Percentiles rank a stretch among this genome's conserved stretches.
Evolutionary conservation across 2,113 vertebrate species (phyloP).

Genomic region (Aramus guarauna): DNA sequence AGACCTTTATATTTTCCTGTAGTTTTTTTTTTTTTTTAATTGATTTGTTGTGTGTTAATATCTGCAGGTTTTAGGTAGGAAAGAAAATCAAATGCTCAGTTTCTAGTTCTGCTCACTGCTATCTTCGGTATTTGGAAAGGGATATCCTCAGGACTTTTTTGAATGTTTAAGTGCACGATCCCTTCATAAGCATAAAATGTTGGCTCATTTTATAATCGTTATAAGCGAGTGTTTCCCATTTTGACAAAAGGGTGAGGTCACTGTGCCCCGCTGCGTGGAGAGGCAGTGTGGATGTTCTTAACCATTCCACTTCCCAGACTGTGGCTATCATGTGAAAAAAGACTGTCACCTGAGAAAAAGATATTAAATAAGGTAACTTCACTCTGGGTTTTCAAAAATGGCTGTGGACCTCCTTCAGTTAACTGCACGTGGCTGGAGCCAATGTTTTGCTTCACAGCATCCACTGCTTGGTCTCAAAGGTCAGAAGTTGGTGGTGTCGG

Average conservation of each 20-base stretch:
- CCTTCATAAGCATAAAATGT: not conserved
- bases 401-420: not conserved
- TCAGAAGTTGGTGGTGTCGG: not conserved
- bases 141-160: not conserved
- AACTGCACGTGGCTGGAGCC: not conserved
- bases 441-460: accelerated
- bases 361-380: not conserved
- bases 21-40: not conserved
- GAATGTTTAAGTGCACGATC: not conserved
- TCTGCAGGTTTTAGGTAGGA: not conserved
- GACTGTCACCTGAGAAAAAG: not conserved
- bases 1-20: not conserved
- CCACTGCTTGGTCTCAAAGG: not conserved
- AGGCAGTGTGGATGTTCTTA: not conserved
- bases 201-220: not conserved
- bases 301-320: accelerated
- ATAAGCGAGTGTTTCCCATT: not conserved
- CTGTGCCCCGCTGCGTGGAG: not conserved
- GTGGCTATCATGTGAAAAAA: accelerated
- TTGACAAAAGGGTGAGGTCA: not conserved
- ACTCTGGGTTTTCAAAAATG: not conserved
- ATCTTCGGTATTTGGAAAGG: not conserved
- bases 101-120: not conserved
- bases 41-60: not conserved
- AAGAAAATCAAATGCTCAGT: not conserved